Evolutionary conservation across 2,113 vertebrate genomes (phyloP).

Genomic region (Callipepla californica): DNA sequence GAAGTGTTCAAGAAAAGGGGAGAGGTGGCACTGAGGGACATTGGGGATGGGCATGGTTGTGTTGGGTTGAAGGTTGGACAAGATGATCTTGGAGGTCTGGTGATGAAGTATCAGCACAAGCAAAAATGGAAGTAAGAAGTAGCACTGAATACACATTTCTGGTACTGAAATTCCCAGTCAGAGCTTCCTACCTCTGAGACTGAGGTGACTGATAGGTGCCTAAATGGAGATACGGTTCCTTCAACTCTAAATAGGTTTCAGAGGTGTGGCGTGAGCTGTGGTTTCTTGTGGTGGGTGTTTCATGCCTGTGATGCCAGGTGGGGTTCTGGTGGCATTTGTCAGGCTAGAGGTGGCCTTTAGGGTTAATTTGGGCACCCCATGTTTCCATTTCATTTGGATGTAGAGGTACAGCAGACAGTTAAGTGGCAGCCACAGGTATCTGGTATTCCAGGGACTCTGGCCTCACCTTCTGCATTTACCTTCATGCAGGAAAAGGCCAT

Average conservation of each 20-base stretch:
- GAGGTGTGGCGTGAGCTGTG: background rate
- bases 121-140: conserved; percentile 5
- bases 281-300: background rate
- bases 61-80: too few relatives aligned
- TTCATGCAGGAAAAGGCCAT: background rate
- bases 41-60: too few relatives aligned
- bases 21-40: too few relatives aligned
- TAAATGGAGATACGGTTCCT: background rate
- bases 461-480: background rate
- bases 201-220: background rate
- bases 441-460: background rate
- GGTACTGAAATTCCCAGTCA: background rate
- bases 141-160: background rate
- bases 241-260: background rate
- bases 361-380: background rate
- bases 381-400: background rate
- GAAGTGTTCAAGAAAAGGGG: too few relatives aligned
- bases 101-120: conserved; percentile 19
- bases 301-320: background rate
- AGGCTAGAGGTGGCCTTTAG: background rate
- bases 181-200: background rate
- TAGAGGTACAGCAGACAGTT: background rate
- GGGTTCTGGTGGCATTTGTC: background rate
- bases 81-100: too few relatives aligned
- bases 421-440: background rate